Percentiles rank a stretch among this genome's conserved stretches.
phyloP scores from a whole-genome alignment of 2,797 vertebrate genomes.

The Yasuhikotakia modesta region DNA sequence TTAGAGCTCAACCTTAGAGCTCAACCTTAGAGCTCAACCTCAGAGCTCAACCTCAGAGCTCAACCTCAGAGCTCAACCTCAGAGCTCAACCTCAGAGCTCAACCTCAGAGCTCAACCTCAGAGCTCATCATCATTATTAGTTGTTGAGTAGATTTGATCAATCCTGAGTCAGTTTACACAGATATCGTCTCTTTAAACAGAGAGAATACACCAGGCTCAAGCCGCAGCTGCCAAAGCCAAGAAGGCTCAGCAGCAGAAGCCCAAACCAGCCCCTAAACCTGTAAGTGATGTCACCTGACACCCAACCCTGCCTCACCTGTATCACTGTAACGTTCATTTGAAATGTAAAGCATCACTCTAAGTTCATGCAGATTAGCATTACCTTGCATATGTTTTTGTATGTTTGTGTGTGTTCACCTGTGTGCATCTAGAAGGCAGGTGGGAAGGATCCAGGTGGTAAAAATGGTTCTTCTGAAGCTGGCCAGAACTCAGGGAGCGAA shows the following conservation, averaged over 20 bases:
- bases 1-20: too few species aligned
- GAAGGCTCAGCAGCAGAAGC: conserved; percentile 96
- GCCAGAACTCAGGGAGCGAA: conserved; percentile 77
- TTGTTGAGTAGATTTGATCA: neutral
- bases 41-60: too few species aligned
- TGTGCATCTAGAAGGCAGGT: conserved; percentile 82
- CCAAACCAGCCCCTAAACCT: conserved; percentile 90
- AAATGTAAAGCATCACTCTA: conserved; percentile 29
- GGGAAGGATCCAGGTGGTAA: conserved; percentile 87
- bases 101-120: too few species aligned
- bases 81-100: too few species aligned
- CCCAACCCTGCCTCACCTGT: too few species aligned
- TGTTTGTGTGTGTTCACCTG: neutral
- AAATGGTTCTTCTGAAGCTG: conserved; percentile 72
- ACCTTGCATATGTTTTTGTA: conserved; percentile 35
- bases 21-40: too few species aligned
- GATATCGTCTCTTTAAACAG: conserved; percentile 69
- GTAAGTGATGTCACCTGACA: conserved; percentile 72
- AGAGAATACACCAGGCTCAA: conserved; percentile 96
- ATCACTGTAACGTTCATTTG: conserved; percentile 12
- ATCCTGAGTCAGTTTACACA: neutral
- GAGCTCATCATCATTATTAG: neutral
- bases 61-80: too few species aligned
- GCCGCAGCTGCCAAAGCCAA: conserved; percentile 96
- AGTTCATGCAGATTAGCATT: conserved; percentile 35